Evolutionary conservation across 2,797 vertebrate species (phyloP).

Genomic region (Buceros bicornis): DNA sequence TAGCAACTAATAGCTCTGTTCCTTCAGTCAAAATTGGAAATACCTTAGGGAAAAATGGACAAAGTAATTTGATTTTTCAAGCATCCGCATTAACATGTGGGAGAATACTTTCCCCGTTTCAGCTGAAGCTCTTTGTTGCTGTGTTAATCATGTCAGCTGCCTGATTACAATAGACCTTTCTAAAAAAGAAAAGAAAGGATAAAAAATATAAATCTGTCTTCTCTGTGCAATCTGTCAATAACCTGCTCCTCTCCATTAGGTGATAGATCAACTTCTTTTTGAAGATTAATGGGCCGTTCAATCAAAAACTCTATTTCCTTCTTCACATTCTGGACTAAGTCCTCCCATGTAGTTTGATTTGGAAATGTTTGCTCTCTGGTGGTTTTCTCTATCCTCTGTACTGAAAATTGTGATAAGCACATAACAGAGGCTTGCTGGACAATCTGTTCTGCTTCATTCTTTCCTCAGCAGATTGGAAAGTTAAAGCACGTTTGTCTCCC

Average conservation of each 20-base stretch:
- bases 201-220: not conserved
- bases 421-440: not conserved
- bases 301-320: not conserved
- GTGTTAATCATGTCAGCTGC: not conserved
- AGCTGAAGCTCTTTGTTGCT: not conserved
- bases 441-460: constrained; percentile 34
- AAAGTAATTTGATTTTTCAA: not conserved
- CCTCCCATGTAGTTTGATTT: not conserved
- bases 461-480: not conserved
- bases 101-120: not conserved
- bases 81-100: not conserved
- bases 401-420: not conserved
- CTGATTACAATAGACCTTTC: not conserved
- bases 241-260: not conserved
- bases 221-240: not conserved
- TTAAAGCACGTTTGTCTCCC: not conserved
- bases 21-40: not conserved
- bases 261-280: not conserved
- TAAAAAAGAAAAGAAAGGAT: not conserved
- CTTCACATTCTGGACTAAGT: not conserved
- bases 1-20: not conserved
- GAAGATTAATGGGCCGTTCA: not conserved
- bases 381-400: not conserved
- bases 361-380: not conserved
- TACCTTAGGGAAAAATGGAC: not conserved